These are phyloP conservation scores for Plagodis pulveraria DNA, from an alignment of 2,888 invertebrate species.

Conservation along the genomic window DNA sequence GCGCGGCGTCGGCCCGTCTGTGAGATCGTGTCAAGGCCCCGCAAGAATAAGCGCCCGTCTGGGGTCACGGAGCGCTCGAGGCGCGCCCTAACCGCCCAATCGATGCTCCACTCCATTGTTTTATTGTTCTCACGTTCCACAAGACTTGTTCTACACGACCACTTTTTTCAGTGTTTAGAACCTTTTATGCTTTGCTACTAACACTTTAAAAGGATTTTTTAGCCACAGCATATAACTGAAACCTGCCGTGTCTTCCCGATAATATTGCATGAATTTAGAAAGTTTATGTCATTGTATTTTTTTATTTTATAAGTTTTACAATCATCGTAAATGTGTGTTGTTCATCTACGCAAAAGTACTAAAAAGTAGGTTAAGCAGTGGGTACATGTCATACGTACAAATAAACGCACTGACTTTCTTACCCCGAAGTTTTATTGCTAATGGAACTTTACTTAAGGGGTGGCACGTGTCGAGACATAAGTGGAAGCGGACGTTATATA, in stretches of 20 bases:
- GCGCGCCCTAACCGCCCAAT: slow-evolving; percentile 10
- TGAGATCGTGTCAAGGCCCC: slow-evolving; percentile 47
- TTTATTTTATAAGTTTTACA: too few species aligned
- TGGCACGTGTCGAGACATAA: neutral
- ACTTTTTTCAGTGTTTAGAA: neutral
- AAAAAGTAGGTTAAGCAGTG: too few species aligned
- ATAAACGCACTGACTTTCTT: neutral
- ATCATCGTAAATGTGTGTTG: too few species aligned
- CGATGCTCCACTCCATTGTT: slow-evolving; percentile 12
- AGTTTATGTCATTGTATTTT: too few species aligned
- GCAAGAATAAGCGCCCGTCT: slow-evolving; percentile 35
- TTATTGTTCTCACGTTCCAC: slow-evolving; percentile 2
- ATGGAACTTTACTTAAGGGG: slow-evolving; percentile 1
- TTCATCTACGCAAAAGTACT: too few species aligned
- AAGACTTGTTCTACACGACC: neutral
- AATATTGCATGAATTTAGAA: too few species aligned
- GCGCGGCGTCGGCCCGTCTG: slow-evolving; percentile 31
- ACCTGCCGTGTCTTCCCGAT: too few species aligned
- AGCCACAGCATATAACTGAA: too few species aligned
- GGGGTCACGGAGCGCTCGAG: slow-evolving; percentile 2
- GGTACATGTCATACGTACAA: too few species aligned
- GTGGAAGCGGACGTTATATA: slow-evolving; percentile 6
- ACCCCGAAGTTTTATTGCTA: slow-evolving; percentile 1
- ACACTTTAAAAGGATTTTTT: too few species aligned
- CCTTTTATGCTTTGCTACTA: neutral